A percentile compares a stretch with the other conserved stretches of the same genome.
Evolutionary conservation across 1,140 invertebrate species (phyloP).

Genomic region (Probaryconus sp.): DNA sequence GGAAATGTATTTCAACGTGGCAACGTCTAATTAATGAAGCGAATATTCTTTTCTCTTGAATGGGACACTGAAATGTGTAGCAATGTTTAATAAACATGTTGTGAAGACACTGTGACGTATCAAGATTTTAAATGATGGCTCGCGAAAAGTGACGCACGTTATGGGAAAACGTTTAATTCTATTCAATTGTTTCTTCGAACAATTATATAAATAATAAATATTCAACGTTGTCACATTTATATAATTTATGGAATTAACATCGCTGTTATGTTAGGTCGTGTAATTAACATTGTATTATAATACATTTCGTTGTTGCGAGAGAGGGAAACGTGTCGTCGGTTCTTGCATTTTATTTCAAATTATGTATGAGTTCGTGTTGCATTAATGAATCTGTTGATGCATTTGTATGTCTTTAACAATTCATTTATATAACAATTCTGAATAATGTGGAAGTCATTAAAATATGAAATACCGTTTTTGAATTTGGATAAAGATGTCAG

Average conservation of each 20-base stretch:
- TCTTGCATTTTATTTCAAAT: conserved; percentile 46
- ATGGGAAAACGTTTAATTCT: conserved; percentile 24
- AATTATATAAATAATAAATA: conserved; percentile 32
- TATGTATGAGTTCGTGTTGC: conserved; percentile 27
- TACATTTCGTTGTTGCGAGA: conserved; percentile 36
- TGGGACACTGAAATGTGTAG: conserved; percentile 32
- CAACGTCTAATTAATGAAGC: conserved; percentile 47
- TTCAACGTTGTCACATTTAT: conserved; percentile 21
- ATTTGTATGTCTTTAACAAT: conserved; percentile 37
- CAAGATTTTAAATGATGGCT: not conserved
- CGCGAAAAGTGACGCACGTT: not conserved
- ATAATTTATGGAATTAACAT: conserved; percentile 39
- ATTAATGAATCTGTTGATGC: conserved; percentile 36
- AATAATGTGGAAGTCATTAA: too few relatives aligned
- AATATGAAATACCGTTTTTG: too few relatives aligned
- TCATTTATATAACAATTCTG: conserved; percentile 42
- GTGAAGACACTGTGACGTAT: conserved; percentile 21
- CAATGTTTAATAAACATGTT: conserved; percentile 32
- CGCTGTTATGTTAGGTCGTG: conserved; percentile 18
- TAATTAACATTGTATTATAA: conserved; percentile 36
- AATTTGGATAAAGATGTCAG: too few relatives aligned
- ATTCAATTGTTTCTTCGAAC: conserved; percentile 19
- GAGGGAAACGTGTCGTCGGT: conserved; percentile 42
- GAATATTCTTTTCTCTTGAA: conserved; percentile 28
- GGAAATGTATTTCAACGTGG: conserved; percentile 14